Percentiles rank a stretch among this genome's conserved stretches.
Evolutionary conservation across 1,140 invertebrate genomes (phyloP).

Genomic region (Chrysoperla carnea): DNA sequence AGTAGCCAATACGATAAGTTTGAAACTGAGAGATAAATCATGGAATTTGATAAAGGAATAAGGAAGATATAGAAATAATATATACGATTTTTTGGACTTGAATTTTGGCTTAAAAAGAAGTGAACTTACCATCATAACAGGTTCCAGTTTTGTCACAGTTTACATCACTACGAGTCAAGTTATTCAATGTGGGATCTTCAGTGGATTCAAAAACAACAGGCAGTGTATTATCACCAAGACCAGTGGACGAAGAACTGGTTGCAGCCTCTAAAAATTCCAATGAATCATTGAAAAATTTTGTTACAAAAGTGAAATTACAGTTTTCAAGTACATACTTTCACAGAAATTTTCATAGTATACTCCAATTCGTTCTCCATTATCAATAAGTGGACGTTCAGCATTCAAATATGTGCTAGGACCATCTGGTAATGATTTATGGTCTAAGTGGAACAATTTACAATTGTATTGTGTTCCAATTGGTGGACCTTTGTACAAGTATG

Average conservation of each 20-base stretch:
- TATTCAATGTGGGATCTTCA: constrained; percentile 48
- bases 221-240: constrained; percentile 27
- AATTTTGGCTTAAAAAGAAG: too few relatives aligned
- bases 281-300: constrained; percentile 1
- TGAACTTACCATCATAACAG: constrained; percentile 77
- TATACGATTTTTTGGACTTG: too few relatives aligned
- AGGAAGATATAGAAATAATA: too few relatives aligned
- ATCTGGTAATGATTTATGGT: constrained; percentile 80
- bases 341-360: constrained; percentile 82
- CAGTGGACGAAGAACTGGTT: constrained; percentile 17
- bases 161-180: constrained; percentile 53
- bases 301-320: neutral
- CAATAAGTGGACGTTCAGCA: constrained; percentile 72
- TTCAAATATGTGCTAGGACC: constrained; percentile 79
- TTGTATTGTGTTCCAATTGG: constrained; percentile 63
- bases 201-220: constrained; percentile 54
- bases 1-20: too few relatives aligned
- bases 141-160: constrained; percentile 90
- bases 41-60: too few relatives aligned
- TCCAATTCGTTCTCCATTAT: constrained; percentile 76
- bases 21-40: too few relatives aligned
- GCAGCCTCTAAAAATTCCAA: constrained; percentile 12
- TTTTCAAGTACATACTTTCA: constrained; percentile 34
- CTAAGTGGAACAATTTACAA: constrained; percentile 81
- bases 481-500: constrained; percentile 66